Base-by-base conservation (phyloP, 2,888 invertebrate species). In the Hypercompe scribonia region DNA sequence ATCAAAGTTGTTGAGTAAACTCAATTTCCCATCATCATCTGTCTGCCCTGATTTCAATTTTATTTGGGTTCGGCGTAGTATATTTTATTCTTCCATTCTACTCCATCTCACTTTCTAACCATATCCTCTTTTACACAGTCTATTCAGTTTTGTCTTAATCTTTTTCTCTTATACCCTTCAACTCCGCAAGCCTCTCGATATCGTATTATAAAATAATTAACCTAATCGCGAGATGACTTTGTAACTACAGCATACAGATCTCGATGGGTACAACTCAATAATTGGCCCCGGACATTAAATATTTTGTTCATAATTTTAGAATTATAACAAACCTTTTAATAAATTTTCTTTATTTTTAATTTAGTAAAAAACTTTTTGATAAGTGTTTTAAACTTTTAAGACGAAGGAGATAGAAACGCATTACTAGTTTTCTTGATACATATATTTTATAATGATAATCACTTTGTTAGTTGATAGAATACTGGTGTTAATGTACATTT, bases 401-500 rank as follows among this genome's bases (percentile, higher is more conserved):
- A 31, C 18, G 31, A 31, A 61, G 61, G 61, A 31, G 61, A 31
- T 31, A 61, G 4, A 31, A 61, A 7, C 31, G n/a, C 13, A 11
- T 54, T 54, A 28, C 28, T 58, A 58, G 28, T 28, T 58, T n/a
- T 28, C 15, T 58, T 28, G 15, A 13, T 28, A 15, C 54, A 3
- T 54, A 54, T n/a, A 58, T 28, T 28, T n/a, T 28, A 28, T 58
- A 58, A 58, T 11, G n/a, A 42, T 42, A 28, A 39, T n/a, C 42
- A 65, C 28, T 39, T 39, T 28, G 4, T 28, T 65, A 50, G 46
- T 61, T 68, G n/a, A 28, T 28, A 36, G n/a, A 54, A 68, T 31
- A 54, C 36, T 50, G n/a, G 28, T 68, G 33, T 46, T 61, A 58
- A 67, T 72, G 24, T 71, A 75, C 64, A 66, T 75, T 70, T 65